phyloP scores from a whole-genome alignment of 2,797 vertebrate genomes.

The Pantherophis alleghaniensis region DNA sequence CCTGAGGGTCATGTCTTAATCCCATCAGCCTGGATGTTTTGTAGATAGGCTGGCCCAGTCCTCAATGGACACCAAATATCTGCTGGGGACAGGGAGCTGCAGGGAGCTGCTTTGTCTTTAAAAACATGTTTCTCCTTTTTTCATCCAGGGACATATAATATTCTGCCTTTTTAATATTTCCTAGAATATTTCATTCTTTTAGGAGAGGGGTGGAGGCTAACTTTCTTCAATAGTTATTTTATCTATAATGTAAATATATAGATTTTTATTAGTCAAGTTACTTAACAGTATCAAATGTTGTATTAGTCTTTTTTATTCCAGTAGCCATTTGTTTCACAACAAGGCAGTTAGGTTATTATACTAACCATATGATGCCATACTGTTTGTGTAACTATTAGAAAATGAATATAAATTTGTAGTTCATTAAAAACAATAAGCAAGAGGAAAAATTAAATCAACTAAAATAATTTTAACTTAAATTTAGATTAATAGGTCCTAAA shows the following conservation, averaged over 20 bases:
- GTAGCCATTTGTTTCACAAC: background rate
- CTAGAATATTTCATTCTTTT: too few relatives aligned
- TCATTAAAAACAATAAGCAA: background rate
- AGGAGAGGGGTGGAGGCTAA: too few relatives aligned
- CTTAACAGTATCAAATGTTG: slow-evolving; percentile 56
- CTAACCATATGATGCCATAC: too few relatives aligned
- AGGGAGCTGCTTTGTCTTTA: too few relatives aligned
- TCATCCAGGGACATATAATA: too few relatives aligned
- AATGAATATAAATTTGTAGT: background rate
- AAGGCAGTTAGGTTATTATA: background rate
- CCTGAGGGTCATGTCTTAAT: too few relatives aligned
- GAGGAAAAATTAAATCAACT: background rate
- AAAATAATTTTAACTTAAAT: background rate
- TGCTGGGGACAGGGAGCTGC: too few relatives aligned
- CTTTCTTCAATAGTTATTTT: slow-evolving; percentile 5
- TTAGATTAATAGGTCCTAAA: background rate
- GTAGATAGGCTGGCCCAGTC: too few relatives aligned
- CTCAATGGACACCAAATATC: too few relatives aligned
- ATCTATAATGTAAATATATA: slow-evolving; percentile 51
- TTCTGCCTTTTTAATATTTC: too few relatives aligned
- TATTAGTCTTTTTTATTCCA: slow-evolving; percentile 53
- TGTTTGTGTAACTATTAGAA: background rate
- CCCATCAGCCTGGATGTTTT: too few relatives aligned
- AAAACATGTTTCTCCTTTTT: too few relatives aligned
- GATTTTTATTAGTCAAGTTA: slow-evolving; percentile 37